Evolutionary conservation across 1,140 invertebrate species (phyloP).

Genomic region (Drosophila baimaii): DNA sequence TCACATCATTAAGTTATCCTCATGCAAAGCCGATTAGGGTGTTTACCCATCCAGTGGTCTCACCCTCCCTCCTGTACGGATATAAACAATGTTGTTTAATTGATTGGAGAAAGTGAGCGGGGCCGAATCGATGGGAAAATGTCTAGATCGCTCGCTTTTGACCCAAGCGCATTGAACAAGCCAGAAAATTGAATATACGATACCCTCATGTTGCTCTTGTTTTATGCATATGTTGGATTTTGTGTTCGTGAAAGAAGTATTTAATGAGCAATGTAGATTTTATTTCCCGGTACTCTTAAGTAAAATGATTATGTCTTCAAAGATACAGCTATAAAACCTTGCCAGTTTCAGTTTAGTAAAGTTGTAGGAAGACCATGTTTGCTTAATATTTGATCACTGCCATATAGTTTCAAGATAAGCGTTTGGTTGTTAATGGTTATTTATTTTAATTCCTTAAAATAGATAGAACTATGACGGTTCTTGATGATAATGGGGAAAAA

Average conservation of each 20-base stretch:
- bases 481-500: no score
- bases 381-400: no score
- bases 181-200: slow-evolving; percentile 24
- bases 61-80: slow-evolving; percentile 20
- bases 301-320: no score
- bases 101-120: slow-evolving; percentile 78
- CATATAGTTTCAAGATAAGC: no score
- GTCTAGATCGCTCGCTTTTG: slow-evolving; percentile 52
- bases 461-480: no score
- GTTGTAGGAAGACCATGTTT: no score
- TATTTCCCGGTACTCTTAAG: no score
- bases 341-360: no score
- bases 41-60: slow-evolving; percentile 40
- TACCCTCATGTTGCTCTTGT: slow-evolving; percentile 1
- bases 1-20: slow-evolving; percentile 72
- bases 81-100: slow-evolving; percentile 66
- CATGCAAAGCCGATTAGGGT: slow-evolving; percentile 67
- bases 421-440: no score
- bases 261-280: no score
- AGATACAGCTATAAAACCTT: no score
- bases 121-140: slow-evolving; percentile 68
- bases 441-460: no score
- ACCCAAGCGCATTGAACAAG: slow-evolving; percentile 53
- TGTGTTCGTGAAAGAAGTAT: neutral
- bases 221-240: neutral